Evolutionary conservation across 2,888 invertebrate species (phyloP), one percentile per base, ranked within the genome.

Genomic region (Thecocarcelia acutangulata): DNA sequence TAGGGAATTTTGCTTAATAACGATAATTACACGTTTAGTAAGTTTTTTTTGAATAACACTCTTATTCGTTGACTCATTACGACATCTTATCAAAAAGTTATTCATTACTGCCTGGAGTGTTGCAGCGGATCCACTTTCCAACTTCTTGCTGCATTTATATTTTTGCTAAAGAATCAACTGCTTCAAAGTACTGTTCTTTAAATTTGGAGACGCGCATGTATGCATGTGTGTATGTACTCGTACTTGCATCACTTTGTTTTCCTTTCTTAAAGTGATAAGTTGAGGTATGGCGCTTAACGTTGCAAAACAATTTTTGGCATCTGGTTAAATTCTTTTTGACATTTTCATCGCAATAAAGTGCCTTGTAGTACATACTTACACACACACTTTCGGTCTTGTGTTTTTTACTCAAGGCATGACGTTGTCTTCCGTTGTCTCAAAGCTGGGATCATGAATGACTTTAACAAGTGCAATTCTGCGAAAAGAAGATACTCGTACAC

Each of bases 391-490:
- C 8, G 3, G 24, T 33, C 6, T 33, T 33, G 33, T 8, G 19
- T 13, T 33, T 44, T 68, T 54, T 40, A 40, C 48, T 66, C 19
- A 72, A 76, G 66, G 69, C 66, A 76, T 73, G 73, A 24, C 68
- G 69, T 68, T 69, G 81, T 68, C 68, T 63, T 46, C 50, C 52
- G 76, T 73, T 73, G 77, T 73, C 73, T 77, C 68, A 63, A 56
- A 19, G 76, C 73, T 58, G 56, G 33, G 56, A 73, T 33, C 76
- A 81, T 68, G 68, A 61, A 68, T 69, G 68, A 63, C 28, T 73
- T 56, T 42, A 77, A 74, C 81, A 81, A 81, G 81, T 81, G 77
- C 68, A 81, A 15, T 81, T 81, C 63, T 77, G 37, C 58, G 40
- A 80, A 77, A 72, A 63, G 69, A 56, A 42, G 42, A 46, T 19